Percentiles rank a stretch among this genome's conserved stretches.
Evolutionary conservation across 2,888 invertebrate species (phyloP).

Genomic region (Euzetes globulus): DNA sequence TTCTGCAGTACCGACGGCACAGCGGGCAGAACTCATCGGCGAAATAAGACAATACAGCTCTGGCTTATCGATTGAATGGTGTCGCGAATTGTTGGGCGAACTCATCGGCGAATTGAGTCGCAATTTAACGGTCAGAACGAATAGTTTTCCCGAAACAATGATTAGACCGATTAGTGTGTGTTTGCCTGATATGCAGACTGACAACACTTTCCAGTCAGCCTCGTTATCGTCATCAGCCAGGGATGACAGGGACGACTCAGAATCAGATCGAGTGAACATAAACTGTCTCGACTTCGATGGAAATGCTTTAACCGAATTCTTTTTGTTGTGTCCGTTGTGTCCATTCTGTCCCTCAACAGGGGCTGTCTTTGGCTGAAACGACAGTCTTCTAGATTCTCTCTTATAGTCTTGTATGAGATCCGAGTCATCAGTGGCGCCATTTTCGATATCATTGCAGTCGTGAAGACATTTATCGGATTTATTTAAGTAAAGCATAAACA

Average conservation of each 20-base stretch:
- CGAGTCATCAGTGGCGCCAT: slow-evolving; percentile 59
- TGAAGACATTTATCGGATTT: slow-evolving; percentile 62
- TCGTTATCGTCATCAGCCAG: slow-evolving; percentile 46
- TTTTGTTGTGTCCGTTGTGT: slow-evolving; percentile 22
- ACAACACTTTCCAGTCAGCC: slow-evolving; percentile 59
- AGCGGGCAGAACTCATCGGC: slow-evolving; percentile 61
- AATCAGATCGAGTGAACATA: slow-evolving; percentile 52
- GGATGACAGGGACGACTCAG: slow-evolving; percentile 41
- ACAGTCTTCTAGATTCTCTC: slow-evolving; percentile 41
- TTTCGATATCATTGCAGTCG: slow-evolving; percentile 68
- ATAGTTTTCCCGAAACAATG: slow-evolving; percentile 55
- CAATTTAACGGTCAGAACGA: slow-evolving; percentile 57
- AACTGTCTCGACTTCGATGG: slow-evolving; percentile 59
- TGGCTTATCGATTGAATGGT: slow-evolving; percentile 49
- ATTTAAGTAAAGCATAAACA: slow-evolving; percentile 62
- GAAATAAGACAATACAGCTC: slow-evolving; percentile 56
- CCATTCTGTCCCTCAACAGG: slow-evolving; percentile 1
- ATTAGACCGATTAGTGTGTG: slow-evolving; percentile 59
- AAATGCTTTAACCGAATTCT: slow-evolving; percentile 30
- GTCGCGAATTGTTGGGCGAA: slow-evolving; percentile 37
- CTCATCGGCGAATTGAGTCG: slow-evolving; percentile 49
- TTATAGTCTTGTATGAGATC: slow-evolving; percentile 72
- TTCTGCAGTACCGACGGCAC: slow-evolving; percentile 67
- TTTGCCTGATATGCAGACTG: slow-evolving; percentile 47
- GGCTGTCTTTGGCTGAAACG: slow-evolving; percentile 32